Evolutionary conservation across 1,140 invertebrate species (phyloP).

Genomic region (Bombus waltoni): DNA sequence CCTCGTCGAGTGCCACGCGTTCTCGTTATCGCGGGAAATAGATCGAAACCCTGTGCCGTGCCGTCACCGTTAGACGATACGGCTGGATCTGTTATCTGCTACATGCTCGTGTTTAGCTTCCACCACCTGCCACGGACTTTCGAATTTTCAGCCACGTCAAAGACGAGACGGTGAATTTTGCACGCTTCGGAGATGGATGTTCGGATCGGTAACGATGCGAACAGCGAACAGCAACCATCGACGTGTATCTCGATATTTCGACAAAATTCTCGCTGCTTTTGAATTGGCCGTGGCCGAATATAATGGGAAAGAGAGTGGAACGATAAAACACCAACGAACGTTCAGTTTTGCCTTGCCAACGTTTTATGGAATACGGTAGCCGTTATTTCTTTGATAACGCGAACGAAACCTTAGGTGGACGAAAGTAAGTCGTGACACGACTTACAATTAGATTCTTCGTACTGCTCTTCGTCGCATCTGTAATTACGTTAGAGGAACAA

Average conservation of each 20-base stretch:
- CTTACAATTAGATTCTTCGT: not conserved
- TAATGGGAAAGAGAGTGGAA: no score
- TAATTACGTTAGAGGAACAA: not conserved
- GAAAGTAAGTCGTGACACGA: not conserved
- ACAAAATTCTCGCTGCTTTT: no score
- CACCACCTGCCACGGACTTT: not conserved
- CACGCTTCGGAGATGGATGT: no score
- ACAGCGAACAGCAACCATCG: no score
- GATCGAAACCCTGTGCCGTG: not conserved
- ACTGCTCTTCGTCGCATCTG: not conserved
- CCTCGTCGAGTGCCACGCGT: not conserved
- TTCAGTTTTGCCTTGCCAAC: not conserved
- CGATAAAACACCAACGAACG: not conserved
- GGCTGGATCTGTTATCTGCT: not conserved
- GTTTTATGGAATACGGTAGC: not conserved
- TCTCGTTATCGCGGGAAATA: not conserved
- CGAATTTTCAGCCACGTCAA: not conserved
- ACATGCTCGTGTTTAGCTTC: not conserved
- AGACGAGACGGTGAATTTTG: not conserved
- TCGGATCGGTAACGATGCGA: no score
- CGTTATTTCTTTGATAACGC: no score
- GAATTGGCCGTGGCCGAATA: no score
- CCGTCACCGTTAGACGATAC: not conserved
- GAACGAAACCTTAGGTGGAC: not conserved
- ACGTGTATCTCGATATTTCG: no score